These are phyloP conservation scores for Bubo bubo DNA, from an alignment of 2,113 vertebrate species.

Conservation along the genomic window DNA sequence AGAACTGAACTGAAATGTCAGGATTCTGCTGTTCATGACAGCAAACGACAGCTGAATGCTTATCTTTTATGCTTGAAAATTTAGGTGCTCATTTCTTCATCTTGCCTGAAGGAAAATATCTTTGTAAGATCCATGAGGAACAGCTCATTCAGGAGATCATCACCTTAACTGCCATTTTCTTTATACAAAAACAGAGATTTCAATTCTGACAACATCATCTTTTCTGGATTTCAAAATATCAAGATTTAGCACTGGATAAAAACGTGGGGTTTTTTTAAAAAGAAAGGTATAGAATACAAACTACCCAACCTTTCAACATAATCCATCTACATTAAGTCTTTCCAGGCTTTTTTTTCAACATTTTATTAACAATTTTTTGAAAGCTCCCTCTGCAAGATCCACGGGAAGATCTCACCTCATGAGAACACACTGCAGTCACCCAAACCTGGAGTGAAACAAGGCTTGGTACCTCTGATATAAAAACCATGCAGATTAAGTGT, in stretches of 20 bases:
- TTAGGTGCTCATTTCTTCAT: not conserved
- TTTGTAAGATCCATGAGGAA: not conserved
- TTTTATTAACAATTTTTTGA: not conserved
- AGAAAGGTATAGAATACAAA: not conserved
- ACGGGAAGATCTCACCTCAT: not conserved
- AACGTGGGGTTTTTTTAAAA: not conserved
- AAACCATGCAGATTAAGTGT: not conserved
- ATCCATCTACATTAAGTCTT: not conserved
- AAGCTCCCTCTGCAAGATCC: not conserved
- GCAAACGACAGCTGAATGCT: not conserved
- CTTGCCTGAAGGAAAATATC: not conserved
- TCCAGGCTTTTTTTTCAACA: not conserved
- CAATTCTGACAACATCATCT: not conserved
- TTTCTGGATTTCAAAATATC: not conserved
- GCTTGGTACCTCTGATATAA: not conserved
- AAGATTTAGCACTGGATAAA: not conserved
- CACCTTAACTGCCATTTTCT: not conserved
- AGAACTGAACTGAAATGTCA: conserved; percentile 6
- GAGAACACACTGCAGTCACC: not conserved
- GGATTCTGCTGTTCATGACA: not conserved
- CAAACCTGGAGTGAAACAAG: not conserved
- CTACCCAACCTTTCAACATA: not conserved
- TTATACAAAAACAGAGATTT: not conserved
- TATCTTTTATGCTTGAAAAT: not conserved
- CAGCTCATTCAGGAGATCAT: not conserved